Percentiles rank a stretch among this genome's conserved stretches.
Conservation (phyloP, 2,888 invertebrate genomes). For the Stegana nigrithorax region DNA sequence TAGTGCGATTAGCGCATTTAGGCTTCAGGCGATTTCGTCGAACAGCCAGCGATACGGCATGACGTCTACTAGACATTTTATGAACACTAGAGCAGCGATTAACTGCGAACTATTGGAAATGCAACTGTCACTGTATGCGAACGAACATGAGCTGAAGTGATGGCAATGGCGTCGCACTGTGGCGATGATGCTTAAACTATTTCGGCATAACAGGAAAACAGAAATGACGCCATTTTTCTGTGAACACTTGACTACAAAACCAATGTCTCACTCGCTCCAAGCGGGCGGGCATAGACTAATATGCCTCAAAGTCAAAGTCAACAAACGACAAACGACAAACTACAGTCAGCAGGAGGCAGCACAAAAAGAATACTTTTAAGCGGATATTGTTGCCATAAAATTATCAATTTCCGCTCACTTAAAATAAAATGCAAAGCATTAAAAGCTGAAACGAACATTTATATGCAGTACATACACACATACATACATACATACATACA, state of each 20-base stretch:
- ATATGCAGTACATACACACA: too few species aligned
- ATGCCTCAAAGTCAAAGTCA: too few species aligned
- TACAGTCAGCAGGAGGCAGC: neutral
- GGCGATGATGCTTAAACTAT: neutral
- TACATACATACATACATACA: too few species aligned
- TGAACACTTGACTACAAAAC: neutral
- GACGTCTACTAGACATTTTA: too few species aligned
- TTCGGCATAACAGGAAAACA: too few species aligned
- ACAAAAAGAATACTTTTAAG: conserved; percentile 15
- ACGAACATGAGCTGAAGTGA: neutral
- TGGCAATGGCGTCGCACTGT: conserved; percentile 3
- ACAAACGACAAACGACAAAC: too few species aligned
- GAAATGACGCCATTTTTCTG: conserved; percentile 26
- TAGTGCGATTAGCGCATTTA: conserved; percentile 61
- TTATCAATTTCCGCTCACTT: conserved; percentile 57
- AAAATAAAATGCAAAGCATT: conserved; percentile 27
- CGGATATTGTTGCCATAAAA: conserved; percentile 56
- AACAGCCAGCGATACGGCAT: too few species aligned
- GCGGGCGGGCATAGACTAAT: too few species aligned
- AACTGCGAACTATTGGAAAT: conserved; percentile 14
- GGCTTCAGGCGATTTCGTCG: conserved; percentile 33
- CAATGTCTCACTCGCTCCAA: too few species aligned
- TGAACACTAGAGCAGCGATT: too few species aligned
- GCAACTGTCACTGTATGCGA: conserved; percentile 8
- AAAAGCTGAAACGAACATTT: conserved; percentile 2